Conservation (phyloP, 1,140 invertebrate species). For the Aphidius ervi region DNA sequence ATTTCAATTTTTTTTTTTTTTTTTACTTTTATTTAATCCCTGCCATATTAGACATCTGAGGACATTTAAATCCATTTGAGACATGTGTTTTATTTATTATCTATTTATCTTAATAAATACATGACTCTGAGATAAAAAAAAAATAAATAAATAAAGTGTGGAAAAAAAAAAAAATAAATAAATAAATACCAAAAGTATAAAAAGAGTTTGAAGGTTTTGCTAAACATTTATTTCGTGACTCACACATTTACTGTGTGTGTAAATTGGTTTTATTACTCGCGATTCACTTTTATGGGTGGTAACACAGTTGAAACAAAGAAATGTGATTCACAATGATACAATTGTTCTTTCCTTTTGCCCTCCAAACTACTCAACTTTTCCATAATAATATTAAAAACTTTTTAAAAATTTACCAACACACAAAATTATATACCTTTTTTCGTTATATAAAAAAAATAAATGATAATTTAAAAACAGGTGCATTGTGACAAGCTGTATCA, state of each 20-base stretch:
- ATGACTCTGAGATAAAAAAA: no score
- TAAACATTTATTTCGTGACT: constrained; percentile 15
- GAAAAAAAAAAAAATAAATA: neutral
- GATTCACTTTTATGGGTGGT: constrained; percentile 14
- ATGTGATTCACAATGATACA: constrained; percentile 14
- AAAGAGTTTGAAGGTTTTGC: constrained; percentile 1
- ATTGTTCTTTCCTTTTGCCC: neutral
- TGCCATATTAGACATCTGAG: no score
- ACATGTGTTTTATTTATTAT: no score
- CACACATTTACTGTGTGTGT: neutral
- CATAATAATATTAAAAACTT: neutral
- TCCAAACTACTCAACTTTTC: neutral
- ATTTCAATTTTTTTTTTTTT: no score
- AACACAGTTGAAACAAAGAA: constrained; percentile 8
- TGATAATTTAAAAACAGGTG: no score
- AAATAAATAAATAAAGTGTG: neutral
- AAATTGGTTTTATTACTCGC: constrained; percentile 15
- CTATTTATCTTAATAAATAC: no score
- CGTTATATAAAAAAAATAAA: neutral
- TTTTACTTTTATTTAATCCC: no score
- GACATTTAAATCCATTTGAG: no score
- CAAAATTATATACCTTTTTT: neutral
- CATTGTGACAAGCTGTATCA: no score
- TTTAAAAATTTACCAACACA: no score
- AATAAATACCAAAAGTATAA: neutral